phyloP scores from a whole-genome alignment of 2,888 invertebrate species.

The Platycheirus albimanus region DNA sequence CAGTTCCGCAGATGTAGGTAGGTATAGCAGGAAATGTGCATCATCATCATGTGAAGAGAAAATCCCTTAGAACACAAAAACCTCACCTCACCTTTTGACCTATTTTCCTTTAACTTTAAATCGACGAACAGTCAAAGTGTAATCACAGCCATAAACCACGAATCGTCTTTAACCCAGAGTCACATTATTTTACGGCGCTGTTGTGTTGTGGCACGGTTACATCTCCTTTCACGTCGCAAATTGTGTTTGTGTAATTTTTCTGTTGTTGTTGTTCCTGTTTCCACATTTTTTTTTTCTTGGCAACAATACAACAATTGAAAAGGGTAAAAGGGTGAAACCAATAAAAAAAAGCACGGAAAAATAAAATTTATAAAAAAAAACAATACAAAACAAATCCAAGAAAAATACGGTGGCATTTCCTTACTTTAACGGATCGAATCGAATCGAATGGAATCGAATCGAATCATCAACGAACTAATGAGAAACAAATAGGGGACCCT shows the following conservation, averaged over 20 bases:
- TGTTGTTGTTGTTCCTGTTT: not conserved
- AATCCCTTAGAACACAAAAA: slow-evolving; percentile 61
- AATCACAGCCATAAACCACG: slow-evolving; percentile 71
- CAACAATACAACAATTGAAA: slow-evolving; percentile 17
- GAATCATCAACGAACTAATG: slow-evolving; percentile 54
- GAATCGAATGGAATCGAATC: too few relatives aligned
- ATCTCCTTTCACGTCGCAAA: slow-evolving; percentile 15
- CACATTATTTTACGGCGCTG: slow-evolving; percentile 57
- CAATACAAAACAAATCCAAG: slow-evolving; percentile 33
- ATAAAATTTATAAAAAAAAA: not conserved
- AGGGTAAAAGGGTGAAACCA: slow-evolving; percentile 60
- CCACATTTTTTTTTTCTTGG: slow-evolving; percentile 7
- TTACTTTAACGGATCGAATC: slow-evolving; percentile 44
- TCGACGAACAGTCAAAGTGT: slow-evolving; percentile 59
- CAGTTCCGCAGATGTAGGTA: slow-evolving; percentile 5
- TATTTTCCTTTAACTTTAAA: slow-evolving; percentile 53
- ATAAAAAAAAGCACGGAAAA: slow-evolving; percentile 24
- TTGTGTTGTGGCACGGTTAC: slow-evolving; percentile 3
- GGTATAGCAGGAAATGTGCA: slow-evolving; percentile 34
- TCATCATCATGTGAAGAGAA: slow-evolving; percentile 41
- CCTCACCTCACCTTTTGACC: slow-evolving; percentile 70
- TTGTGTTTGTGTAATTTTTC: slow-evolving; percentile 14
- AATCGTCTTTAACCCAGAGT: slow-evolving; percentile 69
- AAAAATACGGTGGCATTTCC: slow-evolving; percentile 49
- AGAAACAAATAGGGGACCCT: slow-evolving; percentile 61